Base-by-base conservation (phyloP, 2,797 vertebrate genomes). In the Protonibea diacanthus region DNA sequence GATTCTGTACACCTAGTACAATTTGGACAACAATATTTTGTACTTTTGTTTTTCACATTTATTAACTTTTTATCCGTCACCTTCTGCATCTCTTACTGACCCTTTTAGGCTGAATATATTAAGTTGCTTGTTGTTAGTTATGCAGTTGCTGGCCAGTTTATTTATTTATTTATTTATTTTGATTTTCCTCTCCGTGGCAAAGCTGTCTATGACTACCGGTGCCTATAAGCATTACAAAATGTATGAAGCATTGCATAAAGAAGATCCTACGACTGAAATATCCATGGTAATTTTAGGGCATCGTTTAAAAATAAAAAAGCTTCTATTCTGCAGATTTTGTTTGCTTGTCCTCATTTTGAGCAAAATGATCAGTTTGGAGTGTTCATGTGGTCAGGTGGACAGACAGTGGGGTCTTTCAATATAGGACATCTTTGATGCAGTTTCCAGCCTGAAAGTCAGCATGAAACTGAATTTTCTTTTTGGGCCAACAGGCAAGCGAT, bases 361-460 rank as follows among this genome's bases (percentile, higher is more conserved):
- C 45, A 62, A 75, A 63, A 74, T 40, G 12, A 74, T 63, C 40
- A 15, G 12, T 62, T 80, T 29, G 23, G 17, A 58, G 71, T 21
- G 71, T n/a, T 66, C 10, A 8, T 15, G 58, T 38, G 33, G 33
- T 72, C 67, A 45, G 53, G 33, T 38, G 33, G 33, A 38, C 33
- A 38, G 33, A 38, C 51, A 44, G 33, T 38, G 21, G 40, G 2
- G 15, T 53, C 25, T 69, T 55, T 47, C 10, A 29, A 51, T 42
- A 40, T 68, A 47, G 57, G 33, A 79, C 52, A 72, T 18, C 38
- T 77, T 13, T 74, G 52, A 82, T 70, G 60, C 0, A 62, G 27
- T 72, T 33, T 76, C 23, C 56, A 74, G 53, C 42, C 20, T 51
- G 15, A 79, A 80, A 74, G 77, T 47, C 21, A 80, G 52, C 4